These are phyloP conservation scores for Anodontia alba DNA, from an alignment of 2,888 invertebrate species.

Conservation along the genomic window DNA sequence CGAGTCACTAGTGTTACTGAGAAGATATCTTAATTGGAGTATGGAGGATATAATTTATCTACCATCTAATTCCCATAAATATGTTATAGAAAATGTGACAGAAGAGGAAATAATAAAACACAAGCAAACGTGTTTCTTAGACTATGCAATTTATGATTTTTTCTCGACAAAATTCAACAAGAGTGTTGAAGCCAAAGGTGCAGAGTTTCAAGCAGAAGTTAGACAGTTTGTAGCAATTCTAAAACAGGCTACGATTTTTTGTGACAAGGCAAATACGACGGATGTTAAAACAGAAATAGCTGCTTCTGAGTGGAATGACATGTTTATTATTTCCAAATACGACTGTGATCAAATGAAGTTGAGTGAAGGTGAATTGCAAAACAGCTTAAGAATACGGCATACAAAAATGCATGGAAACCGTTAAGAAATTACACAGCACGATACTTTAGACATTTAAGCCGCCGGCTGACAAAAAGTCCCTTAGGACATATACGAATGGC, in stretches of 20 bases:
- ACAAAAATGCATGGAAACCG: not conserved
- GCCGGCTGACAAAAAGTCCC: too few relatives aligned
- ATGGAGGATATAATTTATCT: slow-evolving; percentile 39
- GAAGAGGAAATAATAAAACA: slow-evolving; percentile 18
- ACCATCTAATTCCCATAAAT: slow-evolving; percentile 28
- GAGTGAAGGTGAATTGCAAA: slow-evolving; percentile 16
- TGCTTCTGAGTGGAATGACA: slow-evolving; percentile 22
- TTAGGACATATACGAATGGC: too few relatives aligned
- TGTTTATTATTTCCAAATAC: not conserved
- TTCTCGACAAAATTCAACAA: slow-evolving; percentile 30
- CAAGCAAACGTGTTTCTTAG: slow-evolving; percentile 36
- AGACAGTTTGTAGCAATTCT: slow-evolving; percentile 27
- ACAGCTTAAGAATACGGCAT: slow-evolving; percentile 16
- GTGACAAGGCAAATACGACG: not conserved
- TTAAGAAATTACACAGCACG: too few relatives aligned
- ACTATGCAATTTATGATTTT: slow-evolving; percentile 41
- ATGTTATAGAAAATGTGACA: slow-evolving; percentile 14
- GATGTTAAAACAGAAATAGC: not conserved
- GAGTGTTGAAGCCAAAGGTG: slow-evolving; percentile 12
- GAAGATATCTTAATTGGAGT: slow-evolving; percentile 35
- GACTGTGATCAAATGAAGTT: slow-evolving; percentile 25
- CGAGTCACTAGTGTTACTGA: slow-evolving; percentile 43
- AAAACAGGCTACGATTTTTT: slow-evolving; percentile 20
- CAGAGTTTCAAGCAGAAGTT: slow-evolving; percentile 38
- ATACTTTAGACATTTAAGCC: too few relatives aligned